Evolutionary conservation across 2,888 invertebrate genomes (phyloP).

Genomic region (Trichopoda pennipes): DNA sequence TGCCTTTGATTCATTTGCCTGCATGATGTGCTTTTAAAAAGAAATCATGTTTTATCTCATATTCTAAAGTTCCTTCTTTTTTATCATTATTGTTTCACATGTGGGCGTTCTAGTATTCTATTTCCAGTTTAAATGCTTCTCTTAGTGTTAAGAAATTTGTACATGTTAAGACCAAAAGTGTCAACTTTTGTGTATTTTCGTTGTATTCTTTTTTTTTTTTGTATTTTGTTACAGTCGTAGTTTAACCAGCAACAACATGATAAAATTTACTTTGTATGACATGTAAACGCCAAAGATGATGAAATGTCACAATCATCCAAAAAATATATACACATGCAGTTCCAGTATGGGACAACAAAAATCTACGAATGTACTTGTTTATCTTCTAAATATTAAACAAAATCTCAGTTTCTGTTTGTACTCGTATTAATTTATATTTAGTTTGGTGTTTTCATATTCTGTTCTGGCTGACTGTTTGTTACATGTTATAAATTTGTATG

Average conservation of each 20-base stretch:
- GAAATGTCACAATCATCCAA: slow-evolving; percentile 75
- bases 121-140: slow-evolving; percentile 64
- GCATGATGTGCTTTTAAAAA: slow-evolving; percentile 53
- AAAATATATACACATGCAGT: slow-evolving; percentile 36
- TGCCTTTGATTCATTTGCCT: slow-evolving; percentile 61
- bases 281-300: slow-evolving; percentile 79
- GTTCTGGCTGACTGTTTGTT: slow-evolving; percentile 31
- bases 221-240: slow-evolving; percentile 17
- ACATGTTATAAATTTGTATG: slow-evolving; percentile 33
- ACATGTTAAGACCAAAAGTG: slow-evolving; percentile 67
- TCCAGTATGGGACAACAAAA: slow-evolving; percentile 3
- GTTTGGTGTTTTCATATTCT: slow-evolving; percentile 23
- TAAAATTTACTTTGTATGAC: slow-evolving; percentile 72
- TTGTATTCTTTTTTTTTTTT: slow-evolving; percentile 15
- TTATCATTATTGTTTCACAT: slow-evolving; percentile 46
- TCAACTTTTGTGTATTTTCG: slow-evolving; percentile 60
- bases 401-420: slow-evolving; percentile 40
- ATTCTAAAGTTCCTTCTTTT: slow-evolving; percentile 31
- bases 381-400: slow-evolving; percentile 26
- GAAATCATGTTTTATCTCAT: slow-evolving; percentile 67
- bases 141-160: slow-evolving; percentile 67
- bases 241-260: slow-evolving; percentile 45
- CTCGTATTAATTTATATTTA: slow-evolving; percentile 51
- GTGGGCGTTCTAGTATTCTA: slow-evolving; percentile 64
- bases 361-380: slow-evolving; percentile 1